phyloP scores from a whole-genome alignment of 2,797 vertebrate genomes.

The Pogoniulus pusillus region DNA sequence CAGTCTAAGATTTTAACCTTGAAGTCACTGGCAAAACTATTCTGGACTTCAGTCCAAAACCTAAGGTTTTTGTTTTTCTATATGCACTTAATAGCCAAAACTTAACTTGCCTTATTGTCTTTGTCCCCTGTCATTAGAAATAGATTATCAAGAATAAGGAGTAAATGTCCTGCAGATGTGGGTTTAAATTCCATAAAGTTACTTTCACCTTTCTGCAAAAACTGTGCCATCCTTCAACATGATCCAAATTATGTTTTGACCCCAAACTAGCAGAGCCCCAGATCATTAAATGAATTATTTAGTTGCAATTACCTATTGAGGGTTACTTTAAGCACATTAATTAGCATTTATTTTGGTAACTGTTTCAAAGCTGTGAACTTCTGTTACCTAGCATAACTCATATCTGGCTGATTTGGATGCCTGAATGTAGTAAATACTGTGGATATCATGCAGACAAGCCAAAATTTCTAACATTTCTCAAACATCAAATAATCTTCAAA shows the following conservation, averaged over 20 bases:
- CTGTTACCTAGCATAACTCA: neutral
- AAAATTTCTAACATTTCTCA: neutral
- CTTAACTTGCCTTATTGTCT: neutral
- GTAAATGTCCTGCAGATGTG: neutral
- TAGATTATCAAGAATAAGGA: neutral
- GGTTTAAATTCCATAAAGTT: neutral
- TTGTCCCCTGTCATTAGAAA: neutral
- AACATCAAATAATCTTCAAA: neutral
- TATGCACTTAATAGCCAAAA: neutral
- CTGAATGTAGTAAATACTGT: neutral
- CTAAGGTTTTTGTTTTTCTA: neutral
- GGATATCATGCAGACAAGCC: neutral
- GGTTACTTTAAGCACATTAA: neutral
- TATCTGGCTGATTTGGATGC: constrained; percentile 1
- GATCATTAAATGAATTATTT: neutral
- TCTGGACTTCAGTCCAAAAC: neutral
- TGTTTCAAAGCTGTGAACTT: constrained; percentile 7
- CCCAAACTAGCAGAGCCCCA: neutral
- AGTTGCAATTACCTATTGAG: neutral
- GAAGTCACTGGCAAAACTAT: neutral
- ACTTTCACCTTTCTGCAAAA: neutral
- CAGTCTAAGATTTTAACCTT: neutral
- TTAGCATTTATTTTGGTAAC: neutral
- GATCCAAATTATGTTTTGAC: neutral
- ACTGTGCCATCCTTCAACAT: neutral